phyloP scores from a whole-genome alignment of 2,113 vertebrate genomes.

The Hippolais icterina region DNA sequence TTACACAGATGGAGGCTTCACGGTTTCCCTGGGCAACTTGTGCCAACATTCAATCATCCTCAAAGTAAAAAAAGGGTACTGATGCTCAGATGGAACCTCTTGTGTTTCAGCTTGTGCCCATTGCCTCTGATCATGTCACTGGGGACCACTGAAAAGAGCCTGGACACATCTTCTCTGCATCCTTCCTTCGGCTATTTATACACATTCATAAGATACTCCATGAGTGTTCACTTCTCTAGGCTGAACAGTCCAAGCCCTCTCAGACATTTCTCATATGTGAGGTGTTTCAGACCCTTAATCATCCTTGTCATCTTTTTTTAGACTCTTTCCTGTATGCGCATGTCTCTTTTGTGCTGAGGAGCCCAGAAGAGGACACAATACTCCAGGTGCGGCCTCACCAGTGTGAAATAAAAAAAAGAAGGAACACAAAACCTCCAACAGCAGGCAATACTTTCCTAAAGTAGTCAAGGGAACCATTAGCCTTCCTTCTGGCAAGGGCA shows the following conservation, averaged over 20 bases:
- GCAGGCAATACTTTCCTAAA: not conserved
- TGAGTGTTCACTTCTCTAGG: not conserved
- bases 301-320: not conserved
- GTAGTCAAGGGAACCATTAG: not conserved
- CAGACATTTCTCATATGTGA: not conserved
- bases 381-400: not conserved
- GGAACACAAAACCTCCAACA: accelerated
- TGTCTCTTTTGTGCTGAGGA: not conserved
- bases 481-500: not conserved
- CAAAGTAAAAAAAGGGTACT: not conserved
- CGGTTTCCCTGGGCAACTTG: not conserved
- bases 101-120: not conserved
- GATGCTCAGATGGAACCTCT: not conserved
- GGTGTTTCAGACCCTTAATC: not conserved
- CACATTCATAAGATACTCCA: not conserved
- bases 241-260: not conserved
- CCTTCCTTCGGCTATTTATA: not conserved
- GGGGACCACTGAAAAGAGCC: not conserved
- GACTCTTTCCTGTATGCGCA: too few species aligned
- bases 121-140: not conserved
- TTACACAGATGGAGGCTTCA: not conserved
- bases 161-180: not conserved
- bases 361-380: not conserved
- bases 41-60: not conserved
- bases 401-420: not conserved